A percentile compares a stretch with the other conserved stretches of the same genome.
Evolutionary conservation across 2,888 invertebrate genomes (phyloP).

Genomic region (Heliconius cydno): DNA sequence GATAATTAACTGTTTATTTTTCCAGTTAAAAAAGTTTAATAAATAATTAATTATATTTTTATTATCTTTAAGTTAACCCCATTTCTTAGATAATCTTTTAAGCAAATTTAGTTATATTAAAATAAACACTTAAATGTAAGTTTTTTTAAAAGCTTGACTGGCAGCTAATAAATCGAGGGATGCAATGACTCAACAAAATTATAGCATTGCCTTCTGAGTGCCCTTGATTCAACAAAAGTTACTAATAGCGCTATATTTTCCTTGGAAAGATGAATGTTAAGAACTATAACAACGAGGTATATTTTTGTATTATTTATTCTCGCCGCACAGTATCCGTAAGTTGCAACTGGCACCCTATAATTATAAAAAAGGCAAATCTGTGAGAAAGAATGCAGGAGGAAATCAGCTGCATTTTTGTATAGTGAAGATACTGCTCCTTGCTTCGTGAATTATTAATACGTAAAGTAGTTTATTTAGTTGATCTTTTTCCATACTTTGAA

Average conservation of each 20-base stretch:
- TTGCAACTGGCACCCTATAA: constrained; percentile 42
- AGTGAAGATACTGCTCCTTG: constrained; percentile 19
- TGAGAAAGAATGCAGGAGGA: constrained; percentile 41
- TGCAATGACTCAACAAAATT: constrained; percentile 75
- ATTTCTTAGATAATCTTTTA: too few species aligned
- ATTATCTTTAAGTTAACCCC: too few species aligned
- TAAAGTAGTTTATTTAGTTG: background rate
- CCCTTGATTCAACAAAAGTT: constrained; percentile 73
- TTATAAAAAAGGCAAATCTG: constrained; percentile 46
- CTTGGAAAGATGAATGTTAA: constrained; percentile 67
- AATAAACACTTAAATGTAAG: constrained; percentile 58
- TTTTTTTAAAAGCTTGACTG: constrained; percentile 49
- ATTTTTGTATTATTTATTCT: constrained; percentile 44
- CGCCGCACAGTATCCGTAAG: constrained; percentile 41
- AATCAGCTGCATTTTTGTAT: constrained; percentile 46
- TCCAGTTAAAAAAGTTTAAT: background rate
- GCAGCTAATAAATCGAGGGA: constrained; percentile 67
- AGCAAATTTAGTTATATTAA: background rate
- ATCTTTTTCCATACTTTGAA: background rate
- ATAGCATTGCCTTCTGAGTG: constrained; percentile 66
- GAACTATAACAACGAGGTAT: constrained; percentile 49
- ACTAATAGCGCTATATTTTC: constrained; percentile 77
- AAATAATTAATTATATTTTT: background rate
- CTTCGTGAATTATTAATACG: constrained; percentile 1
- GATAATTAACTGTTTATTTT: constrained; percentile 40